A percentile compares a stretch with the other conserved stretches of the same genome.
phyloP scores from a whole-genome alignment of 2,113 vertebrate genomes.

The Aldabrachelys gigantea region DNA sequence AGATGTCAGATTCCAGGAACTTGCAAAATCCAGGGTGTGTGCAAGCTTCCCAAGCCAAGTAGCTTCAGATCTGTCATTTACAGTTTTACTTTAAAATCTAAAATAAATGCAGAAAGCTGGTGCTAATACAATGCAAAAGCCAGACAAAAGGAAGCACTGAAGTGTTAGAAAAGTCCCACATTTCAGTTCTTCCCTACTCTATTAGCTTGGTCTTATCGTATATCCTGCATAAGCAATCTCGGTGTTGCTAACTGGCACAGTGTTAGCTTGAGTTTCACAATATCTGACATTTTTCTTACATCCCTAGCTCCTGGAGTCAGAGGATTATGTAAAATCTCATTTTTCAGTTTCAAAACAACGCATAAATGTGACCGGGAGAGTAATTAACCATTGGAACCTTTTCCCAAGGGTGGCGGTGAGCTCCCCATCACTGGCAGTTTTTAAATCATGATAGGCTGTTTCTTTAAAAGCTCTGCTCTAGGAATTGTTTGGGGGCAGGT shows the following conservation, averaged over 20 bases:
- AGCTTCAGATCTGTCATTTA: background rate
- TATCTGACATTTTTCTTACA: background rate
- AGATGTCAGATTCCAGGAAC: rapidly evolving
- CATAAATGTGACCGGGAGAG: background rate
- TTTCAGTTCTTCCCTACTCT: background rate
- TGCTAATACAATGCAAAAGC: background rate
- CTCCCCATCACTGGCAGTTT: background rate
- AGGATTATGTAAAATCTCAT: background rate
- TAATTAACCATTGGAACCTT: background rate
- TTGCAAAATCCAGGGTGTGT: background rate
- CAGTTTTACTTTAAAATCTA: background rate
- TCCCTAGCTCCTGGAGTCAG: background rate
- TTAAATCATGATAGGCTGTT: background rate
- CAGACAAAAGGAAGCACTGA: background rate
- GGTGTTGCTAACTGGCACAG: background rate
- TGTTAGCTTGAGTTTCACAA: background rate
- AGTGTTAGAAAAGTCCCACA: background rate
- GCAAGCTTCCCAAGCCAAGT: background rate
- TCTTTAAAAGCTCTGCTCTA: background rate
- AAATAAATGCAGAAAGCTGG: rapidly evolving
- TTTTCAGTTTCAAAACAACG: background rate
- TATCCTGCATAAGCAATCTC: background rate
- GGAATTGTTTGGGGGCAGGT: background rate
- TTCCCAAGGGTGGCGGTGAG: background rate
- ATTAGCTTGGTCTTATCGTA: background rate